These are phyloP conservation scores for Trematomus bernacchii DNA, from an alignment of 2,797 vertebrate genomes.

Conservation along the genomic window DNA sequence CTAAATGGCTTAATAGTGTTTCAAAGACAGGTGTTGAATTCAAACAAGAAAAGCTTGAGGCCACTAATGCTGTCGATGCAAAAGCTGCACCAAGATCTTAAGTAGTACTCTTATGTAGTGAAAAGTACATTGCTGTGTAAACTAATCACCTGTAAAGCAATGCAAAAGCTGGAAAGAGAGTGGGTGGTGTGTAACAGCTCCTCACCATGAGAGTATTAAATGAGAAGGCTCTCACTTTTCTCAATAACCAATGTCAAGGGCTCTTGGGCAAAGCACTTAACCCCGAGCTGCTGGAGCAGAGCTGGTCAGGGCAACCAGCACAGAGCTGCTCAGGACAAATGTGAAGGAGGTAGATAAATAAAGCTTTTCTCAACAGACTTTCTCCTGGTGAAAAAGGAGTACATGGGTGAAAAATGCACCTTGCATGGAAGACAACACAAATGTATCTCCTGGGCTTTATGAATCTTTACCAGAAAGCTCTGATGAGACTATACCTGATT, in stretches of 20 bases:
- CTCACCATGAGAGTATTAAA: background rate
- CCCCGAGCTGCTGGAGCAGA: constrained; percentile 4
- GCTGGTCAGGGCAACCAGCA: constrained; percentile 5
- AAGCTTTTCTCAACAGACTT: background rate
- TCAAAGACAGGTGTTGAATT: constrained; percentile 11
- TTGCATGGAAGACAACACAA: background rate
- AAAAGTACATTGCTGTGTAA: background rate
- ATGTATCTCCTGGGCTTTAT: background rate
- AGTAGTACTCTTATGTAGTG: too few relatives aligned
- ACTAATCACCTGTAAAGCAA: constrained; percentile 6
- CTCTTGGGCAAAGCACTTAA: constrained; percentile 32
- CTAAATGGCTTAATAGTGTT: constrained; percentile 4
- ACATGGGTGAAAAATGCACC: background rate
- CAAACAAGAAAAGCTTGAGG: constrained; percentile 6
- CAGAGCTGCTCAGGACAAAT: constrained; percentile 9
- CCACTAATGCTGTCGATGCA: background rate
- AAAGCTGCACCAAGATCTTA: background rate
- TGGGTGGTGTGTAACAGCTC: background rate
- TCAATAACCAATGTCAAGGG: constrained; percentile 25
- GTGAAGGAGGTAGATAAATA: background rate
- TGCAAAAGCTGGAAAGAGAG: background rate
- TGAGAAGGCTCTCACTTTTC: background rate
- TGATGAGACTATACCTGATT: background rate
- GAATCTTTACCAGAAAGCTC: too few relatives aligned
- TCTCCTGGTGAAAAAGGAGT: background rate